Evolutionary conservation across 1,140 invertebrate species (phyloP).

Genomic region (Charaxes varanes): DNA sequence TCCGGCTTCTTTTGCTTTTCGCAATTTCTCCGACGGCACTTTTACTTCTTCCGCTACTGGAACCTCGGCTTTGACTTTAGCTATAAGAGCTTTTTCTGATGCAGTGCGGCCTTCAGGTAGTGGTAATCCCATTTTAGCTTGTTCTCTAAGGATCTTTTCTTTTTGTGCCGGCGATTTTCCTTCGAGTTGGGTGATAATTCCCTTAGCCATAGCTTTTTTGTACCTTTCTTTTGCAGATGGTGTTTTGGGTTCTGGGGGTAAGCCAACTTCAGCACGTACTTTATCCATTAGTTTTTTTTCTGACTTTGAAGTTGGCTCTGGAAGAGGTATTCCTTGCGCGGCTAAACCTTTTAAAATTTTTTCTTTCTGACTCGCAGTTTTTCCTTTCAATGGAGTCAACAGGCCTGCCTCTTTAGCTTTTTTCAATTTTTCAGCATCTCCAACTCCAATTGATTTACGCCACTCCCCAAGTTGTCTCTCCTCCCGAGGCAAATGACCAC

Average conservation of each 20-base stretch:
- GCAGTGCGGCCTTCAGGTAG: conserved; percentile 22
- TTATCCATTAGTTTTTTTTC: conserved; percentile 19
- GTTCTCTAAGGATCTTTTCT: conserved; percentile 24
- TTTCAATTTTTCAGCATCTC: conserved; percentile 4
- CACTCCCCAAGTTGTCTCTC: conserved; percentile 31
- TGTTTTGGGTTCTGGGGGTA: conserved; percentile 24
- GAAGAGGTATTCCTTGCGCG: conserved; percentile 22
- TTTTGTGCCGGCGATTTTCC: conserved; percentile 19
- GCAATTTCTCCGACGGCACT: conserved; percentile 7
- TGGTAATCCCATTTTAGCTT: conserved; percentile 18
- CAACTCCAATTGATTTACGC: conserved; percentile 25
- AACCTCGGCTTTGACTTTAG: conserved; percentile 11
- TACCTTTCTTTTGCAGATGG: not conserved
- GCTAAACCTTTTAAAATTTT: conserved; percentile 28
- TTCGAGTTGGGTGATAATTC: conserved; percentile 20
- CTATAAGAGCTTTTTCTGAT: conserved; percentile 21
- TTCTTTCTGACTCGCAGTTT: conserved; percentile 30
- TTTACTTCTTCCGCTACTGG: not conserved
- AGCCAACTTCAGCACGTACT: conserved; percentile 20
- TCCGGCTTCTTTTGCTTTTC: conserved; percentile 18
- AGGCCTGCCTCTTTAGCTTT: conserved; percentile 25
- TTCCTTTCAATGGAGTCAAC: conserved; percentile 26
- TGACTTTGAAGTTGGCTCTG: conserved; percentile 6
- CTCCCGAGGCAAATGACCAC: conserved; percentile 37
- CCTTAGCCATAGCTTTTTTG: not conserved